A percentile compares a stretch with the other conserved stretches of the same genome.
Evolutionary conservation across 2,113 vertebrate genomes (phyloP).

Genomic region (Elachura formosa): DNA sequence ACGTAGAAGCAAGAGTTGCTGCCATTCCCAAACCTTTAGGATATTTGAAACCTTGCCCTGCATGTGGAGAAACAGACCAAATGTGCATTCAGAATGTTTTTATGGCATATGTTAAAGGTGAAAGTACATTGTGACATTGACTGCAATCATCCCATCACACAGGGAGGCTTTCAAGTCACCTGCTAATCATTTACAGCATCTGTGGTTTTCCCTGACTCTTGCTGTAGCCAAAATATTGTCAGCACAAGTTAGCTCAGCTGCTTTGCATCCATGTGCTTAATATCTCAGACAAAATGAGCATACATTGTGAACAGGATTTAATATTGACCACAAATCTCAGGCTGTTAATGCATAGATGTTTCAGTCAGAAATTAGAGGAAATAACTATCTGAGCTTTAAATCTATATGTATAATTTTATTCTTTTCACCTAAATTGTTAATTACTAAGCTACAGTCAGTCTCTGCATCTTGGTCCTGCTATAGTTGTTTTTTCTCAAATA

Average conservation of each 20-base stretch:
- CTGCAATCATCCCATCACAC: not conserved
- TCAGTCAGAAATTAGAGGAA: not conserved
- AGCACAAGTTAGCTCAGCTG: not conserved
- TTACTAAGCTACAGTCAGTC: not conserved
- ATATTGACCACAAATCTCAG: not conserved
- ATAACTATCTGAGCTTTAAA: not conserved
- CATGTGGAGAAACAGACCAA: not conserved
- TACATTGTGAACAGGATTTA: not conserved
- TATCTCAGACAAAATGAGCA: not conserved
- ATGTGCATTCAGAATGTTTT: not conserved
- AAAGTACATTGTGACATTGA: not conserved
- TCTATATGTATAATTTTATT: not conserved
- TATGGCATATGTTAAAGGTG: not conserved
- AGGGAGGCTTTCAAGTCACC: not conserved
- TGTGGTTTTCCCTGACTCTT: not conserved
- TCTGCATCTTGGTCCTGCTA: not conserved
- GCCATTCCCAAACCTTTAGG: not conserved
- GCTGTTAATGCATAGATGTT: not conserved
- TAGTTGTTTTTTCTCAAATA: not conserved
- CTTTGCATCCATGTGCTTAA: not conserved
- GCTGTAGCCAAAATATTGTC: not conserved
- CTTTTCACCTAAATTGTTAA: not conserved
- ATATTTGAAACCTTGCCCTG: not conserved
- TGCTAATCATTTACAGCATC: not conserved
- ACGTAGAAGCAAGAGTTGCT: not conserved